Percentiles rank a stretch among this genome's conserved stretches.
These are phyloP conservation scores for Cyrtorhinus lividipennis DNA, from an alignment of 1,140 invertebrate genomes.

Conservation along the genomic window DNA sequence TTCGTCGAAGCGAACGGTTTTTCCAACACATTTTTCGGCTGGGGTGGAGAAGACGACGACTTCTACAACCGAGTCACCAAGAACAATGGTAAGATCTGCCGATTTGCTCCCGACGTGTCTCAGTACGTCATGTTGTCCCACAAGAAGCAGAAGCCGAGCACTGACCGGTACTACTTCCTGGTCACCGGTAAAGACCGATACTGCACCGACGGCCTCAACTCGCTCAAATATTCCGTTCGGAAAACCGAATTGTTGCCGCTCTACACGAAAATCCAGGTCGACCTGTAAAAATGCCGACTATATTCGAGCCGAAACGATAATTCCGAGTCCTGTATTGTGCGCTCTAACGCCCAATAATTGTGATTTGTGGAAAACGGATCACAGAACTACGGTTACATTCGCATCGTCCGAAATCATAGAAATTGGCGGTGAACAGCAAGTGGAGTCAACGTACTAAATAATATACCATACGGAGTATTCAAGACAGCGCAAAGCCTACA, in stretches of 20 bases:
- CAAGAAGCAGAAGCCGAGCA: slow-evolving; percentile 38
- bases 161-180: slow-evolving; percentile 28
- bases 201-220: slow-evolving; percentile 51
- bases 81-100: slow-evolving; percentile 40
- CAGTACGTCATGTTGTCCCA: slow-evolving; percentile 64
- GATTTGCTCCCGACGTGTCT: slow-evolving; percentile 54
- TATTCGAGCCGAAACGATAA: too few species aligned
- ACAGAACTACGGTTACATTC: too few species aligned
- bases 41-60: slow-evolving; percentile 85
- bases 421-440: too few species aligned
- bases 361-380: too few species aligned
- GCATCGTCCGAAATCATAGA: too few species aligned
- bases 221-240: slow-evolving; percentile 37
- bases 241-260: slow-evolving; percentile 22
- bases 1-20: slow-evolving; percentile 78
- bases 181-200: slow-evolving; percentile 37
- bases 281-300: slow-evolving; percentile 18
- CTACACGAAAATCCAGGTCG: slow-evolving; percentile 25
- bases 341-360: too few species aligned
- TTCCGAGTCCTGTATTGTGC: too few species aligned
- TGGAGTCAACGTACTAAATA: too few species aligned
- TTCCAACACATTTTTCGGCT: slow-evolving; percentile 78
- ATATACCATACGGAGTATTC: too few species aligned
- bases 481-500: too few species aligned
- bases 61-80: slow-evolving; percentile 35